Conservation (phyloP, 35 echinoderm and acorn worm species). For the Diadema setosum region DNA sequence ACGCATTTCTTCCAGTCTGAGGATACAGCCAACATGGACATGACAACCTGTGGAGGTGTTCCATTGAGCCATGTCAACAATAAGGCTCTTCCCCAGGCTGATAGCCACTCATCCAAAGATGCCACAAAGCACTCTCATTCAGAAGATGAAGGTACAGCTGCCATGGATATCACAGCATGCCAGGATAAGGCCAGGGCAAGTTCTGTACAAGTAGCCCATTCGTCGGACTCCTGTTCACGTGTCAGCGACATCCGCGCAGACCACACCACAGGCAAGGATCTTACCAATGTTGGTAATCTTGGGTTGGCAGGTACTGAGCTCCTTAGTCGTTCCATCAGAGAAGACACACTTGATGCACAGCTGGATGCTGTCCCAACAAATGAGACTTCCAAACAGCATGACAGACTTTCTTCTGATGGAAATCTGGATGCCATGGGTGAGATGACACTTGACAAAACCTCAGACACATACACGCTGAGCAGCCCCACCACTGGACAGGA, state of each 20-base stretch:
- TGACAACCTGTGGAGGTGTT: conserved; percentile 27
- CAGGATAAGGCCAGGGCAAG: too few relatives aligned
- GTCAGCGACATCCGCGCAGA: too few relatives aligned
- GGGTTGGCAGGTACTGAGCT: too few relatives aligned
- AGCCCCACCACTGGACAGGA: neutral
- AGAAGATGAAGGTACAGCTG: conserved; percentile 24
- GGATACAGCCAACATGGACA: conserved; percentile 39
- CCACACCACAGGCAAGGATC: too few relatives aligned
- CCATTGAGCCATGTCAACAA: neutral
- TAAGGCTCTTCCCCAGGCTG: neutral
- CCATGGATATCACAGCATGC: conserved; percentile 26
- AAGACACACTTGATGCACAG: too few relatives aligned
- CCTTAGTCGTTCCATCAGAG: too few relatives aligned
- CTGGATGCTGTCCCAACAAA: too few relatives aligned
- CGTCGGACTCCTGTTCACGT: too few relatives aligned
- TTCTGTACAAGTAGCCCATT: too few relatives aligned
- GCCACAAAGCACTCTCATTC: neutral
- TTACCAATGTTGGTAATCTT: too few relatives aligned
- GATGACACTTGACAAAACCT: neutral
- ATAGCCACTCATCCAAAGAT: neutral
- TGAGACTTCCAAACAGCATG: too few relatives aligned
- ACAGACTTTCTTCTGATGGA: too few relatives aligned
- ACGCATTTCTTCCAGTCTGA: conserved; percentile 19
- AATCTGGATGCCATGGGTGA: neutral
- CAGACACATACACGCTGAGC: neutral